Conservation (phyloP, 2,113 vertebrate genomes). For the Hypomesus transpacificus region DNA sequence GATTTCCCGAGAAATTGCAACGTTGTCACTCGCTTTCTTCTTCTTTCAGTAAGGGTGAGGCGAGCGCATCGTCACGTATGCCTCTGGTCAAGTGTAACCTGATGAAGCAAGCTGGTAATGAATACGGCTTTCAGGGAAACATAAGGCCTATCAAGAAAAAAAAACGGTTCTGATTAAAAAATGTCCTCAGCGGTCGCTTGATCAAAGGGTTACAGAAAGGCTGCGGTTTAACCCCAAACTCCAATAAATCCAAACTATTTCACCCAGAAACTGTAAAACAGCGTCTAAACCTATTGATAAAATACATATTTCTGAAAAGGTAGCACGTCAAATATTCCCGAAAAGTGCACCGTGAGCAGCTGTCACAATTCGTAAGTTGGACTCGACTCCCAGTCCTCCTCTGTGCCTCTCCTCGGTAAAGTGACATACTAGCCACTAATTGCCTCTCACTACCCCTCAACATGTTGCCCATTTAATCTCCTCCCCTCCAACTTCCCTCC, state of each 20-base stretch:
- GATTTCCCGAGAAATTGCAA: background rate
- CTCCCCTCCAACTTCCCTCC: conserved; percentile 64
- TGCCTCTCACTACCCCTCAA: conserved; percentile 65
- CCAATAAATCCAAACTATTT: no score
- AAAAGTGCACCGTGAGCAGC: background rate
- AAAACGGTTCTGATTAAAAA: no score
- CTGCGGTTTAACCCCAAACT: no score
- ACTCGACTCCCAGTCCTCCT: conserved; percentile 33
- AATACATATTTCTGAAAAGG: background rate
- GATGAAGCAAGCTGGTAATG: conserved; percentile 28
- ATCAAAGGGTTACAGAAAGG: no score
- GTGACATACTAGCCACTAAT: conserved; percentile 66
- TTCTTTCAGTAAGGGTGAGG: conserved; percentile 20
- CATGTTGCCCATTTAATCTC: conserved; percentile 65
- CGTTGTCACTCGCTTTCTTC: conserved; percentile 22
- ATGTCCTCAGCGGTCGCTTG: no score
- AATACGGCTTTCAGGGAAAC: background rate
- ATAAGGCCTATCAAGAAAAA: no score
- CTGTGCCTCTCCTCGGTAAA: conserved; percentile 45
- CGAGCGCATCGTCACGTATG: conserved; percentile 51
- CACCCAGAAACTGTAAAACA: no score
- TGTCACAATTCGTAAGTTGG: conserved; percentile 10
- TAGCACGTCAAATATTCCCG: background rate
- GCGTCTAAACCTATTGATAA: no score
- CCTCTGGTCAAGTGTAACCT: conserved; percentile 45